Percentiles rank a stretch among this genome's conserved stretches.
These are phyloP conservation scores for Coelopa frigida DNA, from an alignment of 1,140 invertebrate species.

Conservation along the genomic window DNA sequence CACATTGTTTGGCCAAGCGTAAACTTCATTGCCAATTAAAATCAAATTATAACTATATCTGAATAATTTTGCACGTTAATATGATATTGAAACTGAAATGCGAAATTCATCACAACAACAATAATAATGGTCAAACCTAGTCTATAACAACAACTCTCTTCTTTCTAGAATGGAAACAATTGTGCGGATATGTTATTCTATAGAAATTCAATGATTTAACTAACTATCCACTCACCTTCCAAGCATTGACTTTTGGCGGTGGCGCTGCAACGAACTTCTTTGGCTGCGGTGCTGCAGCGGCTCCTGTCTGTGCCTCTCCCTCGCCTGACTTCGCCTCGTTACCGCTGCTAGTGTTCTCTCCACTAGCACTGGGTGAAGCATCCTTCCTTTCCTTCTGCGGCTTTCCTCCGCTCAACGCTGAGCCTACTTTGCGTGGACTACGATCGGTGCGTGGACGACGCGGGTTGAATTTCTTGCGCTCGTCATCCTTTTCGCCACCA, in stretches of 20 bases:
- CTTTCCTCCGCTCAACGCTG: neutral
- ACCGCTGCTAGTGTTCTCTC: constrained; percentile 31
- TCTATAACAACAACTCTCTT: no score
- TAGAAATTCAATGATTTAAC: no score
- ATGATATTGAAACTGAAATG: no score
- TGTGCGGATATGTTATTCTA: no score
- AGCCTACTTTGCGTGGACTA: constrained; percentile 28
- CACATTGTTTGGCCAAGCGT: no score
- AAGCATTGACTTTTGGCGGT: constrained; percentile 50
- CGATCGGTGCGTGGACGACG: constrained; percentile 24
- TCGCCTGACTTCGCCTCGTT: constrained; percentile 30
- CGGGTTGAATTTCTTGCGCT: constrained; percentile 18
- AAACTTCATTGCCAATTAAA: no score
- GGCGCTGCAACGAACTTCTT: constrained; percentile 50
- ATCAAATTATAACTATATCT: no score
- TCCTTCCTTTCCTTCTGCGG: constrained; percentile 36
- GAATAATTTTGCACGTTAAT: no score
- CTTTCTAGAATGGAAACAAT: no score
- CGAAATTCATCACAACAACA: no score
- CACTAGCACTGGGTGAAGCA: constrained; percentile 36
- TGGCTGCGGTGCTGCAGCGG: constrained; percentile 27
- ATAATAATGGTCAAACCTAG: no score
- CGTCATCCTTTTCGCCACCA: constrained; percentile 8
- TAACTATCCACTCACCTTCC: constrained; percentile 48
- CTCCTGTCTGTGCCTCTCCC: constrained; percentile 16